Evolutionary conservation across 2,797 vertebrate genomes (phyloP).

Genomic region (Urosaurus nigricauda): DNA sequence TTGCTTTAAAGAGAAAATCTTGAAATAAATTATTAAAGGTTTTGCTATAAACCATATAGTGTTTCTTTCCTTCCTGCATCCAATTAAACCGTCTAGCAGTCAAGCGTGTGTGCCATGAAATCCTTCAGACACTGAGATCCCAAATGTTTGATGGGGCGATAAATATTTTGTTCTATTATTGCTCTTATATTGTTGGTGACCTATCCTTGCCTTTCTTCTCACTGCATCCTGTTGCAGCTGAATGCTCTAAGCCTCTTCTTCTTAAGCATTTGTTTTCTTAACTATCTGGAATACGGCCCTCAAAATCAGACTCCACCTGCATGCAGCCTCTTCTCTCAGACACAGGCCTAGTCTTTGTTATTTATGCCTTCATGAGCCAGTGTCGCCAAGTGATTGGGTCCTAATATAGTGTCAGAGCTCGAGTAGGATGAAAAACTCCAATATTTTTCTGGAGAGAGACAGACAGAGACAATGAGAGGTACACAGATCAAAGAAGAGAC

Average conservation of each 20-base stretch:
- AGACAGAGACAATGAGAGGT: too few species aligned
- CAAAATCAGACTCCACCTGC: background rate
- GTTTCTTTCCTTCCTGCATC: slow-evolving; percentile 22
- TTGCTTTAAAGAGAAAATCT: background rate
- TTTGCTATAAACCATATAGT: slow-evolving; percentile 16
- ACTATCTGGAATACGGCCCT: background rate
- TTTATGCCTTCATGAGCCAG: background rate
- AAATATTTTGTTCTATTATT: slow-evolving; percentile 10
- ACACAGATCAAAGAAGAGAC: background rate
- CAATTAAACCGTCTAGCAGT: slow-evolving; percentile 51
- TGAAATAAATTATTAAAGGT: slow-evolving; percentile 15
- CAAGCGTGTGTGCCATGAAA: slow-evolving; percentile 35
- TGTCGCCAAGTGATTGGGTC: background rate
- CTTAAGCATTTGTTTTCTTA: background rate
- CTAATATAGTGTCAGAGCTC: background rate
- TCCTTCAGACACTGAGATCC: slow-evolving; percentile 15
- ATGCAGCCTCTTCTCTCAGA: background rate
- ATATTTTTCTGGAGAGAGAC: background rate
- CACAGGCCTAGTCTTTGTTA: background rate
- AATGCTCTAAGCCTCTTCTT: background rate
- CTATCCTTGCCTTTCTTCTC: background rate
- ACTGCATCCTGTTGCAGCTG: background rate
- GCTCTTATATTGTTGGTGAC: background rate
- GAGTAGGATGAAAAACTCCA: background rate
- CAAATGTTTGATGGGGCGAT: slow-evolving; percentile 8